Evolutionary conservation across 1,140 invertebrate species (phyloP).

Genomic region (Drosophila gunungcola): DNA sequence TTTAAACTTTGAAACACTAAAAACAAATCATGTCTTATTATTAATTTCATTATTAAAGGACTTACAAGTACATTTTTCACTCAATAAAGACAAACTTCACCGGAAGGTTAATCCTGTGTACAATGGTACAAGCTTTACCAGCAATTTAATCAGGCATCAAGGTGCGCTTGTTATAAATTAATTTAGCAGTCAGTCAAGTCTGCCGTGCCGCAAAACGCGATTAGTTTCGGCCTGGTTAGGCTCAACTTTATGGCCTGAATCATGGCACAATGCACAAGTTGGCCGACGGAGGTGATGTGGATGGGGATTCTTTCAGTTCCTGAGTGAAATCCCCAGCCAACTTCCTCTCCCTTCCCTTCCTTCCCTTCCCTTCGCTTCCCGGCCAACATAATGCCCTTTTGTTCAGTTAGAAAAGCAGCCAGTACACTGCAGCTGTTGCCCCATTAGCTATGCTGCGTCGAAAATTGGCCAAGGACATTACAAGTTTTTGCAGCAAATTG

Average conservation of each 20-base stretch:
- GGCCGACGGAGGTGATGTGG: slow-evolving; percentile 4
- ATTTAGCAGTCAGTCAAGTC: slow-evolving; percentile 43
- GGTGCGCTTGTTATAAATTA: slow-evolving; percentile 60
- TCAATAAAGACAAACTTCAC: too few relatives aligned
- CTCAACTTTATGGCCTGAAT: slow-evolving; percentile 29
- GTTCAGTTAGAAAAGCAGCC: slow-evolving; percentile 23
- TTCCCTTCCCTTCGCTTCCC: neutral
- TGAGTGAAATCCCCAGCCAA: slow-evolving; percentile 24
- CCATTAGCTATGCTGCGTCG: slow-evolving; percentile 48
- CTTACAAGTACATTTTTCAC: neutral
- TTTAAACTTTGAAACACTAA: too few relatives aligned
- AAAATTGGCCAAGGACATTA: slow-evolving; percentile 46
- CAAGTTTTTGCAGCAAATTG: slow-evolving; percentile 28
- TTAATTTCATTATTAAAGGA: too few relatives aligned
- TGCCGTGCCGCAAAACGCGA: slow-evolving; percentile 34
- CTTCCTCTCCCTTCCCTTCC: slow-evolving; percentile 4
- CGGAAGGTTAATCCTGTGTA: neutral
- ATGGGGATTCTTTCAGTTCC: slow-evolving; percentile 18
- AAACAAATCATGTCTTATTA: too few relatives aligned
- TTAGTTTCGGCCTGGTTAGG: slow-evolving; percentile 49
- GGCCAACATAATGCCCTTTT: slow-evolving; percentile 35
- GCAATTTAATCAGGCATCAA: slow-evolving; percentile 54
- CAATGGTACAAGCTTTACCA: neutral
- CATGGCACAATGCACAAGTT: slow-evolving; percentile 30
- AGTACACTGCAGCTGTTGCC: slow-evolving; percentile 32